Conservation (phyloP, 2,113 vertebrate genomes). For the Erythrolamprus reginae region DNA sequence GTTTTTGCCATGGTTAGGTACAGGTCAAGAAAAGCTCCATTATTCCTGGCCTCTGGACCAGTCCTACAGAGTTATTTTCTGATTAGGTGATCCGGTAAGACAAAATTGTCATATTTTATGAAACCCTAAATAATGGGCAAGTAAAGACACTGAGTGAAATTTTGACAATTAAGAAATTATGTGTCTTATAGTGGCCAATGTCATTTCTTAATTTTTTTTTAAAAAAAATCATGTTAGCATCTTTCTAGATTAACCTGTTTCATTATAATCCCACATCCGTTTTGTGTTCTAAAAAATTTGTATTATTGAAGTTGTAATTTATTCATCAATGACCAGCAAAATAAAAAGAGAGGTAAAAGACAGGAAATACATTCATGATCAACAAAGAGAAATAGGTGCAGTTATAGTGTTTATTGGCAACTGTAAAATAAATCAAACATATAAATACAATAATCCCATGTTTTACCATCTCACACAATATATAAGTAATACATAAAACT, state of each 20-base stretch:
- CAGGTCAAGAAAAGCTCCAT: not conserved
- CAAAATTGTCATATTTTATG: not conserved
- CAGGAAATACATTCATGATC: no score
- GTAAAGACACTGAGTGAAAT: not conserved
- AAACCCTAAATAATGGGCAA: not conserved
- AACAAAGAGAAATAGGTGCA: no score
- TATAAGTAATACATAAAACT: no score
- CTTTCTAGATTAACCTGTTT: not conserved
- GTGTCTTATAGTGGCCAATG: not conserved
- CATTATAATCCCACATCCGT: not conserved
- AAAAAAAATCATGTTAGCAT: not conserved
- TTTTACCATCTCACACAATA: no score
- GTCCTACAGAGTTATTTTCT: not conserved
- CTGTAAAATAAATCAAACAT: no score
- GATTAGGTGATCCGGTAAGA: not conserved
- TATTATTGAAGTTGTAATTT: not conserved
- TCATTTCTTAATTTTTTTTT: not conserved
- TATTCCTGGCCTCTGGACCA: not conserved
- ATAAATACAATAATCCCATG: no score
- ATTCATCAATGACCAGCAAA: no score
- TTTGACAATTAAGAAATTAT: not conserved
- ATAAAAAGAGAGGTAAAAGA: no score
- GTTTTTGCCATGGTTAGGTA: not conserved
- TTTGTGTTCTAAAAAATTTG: not conserved
- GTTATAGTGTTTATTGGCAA: no score